These are phyloP conservation scores for Avahi laniger DNA, from an alignment of 2,797 vertebrate genomes.

Conservation along the genomic window DNA sequence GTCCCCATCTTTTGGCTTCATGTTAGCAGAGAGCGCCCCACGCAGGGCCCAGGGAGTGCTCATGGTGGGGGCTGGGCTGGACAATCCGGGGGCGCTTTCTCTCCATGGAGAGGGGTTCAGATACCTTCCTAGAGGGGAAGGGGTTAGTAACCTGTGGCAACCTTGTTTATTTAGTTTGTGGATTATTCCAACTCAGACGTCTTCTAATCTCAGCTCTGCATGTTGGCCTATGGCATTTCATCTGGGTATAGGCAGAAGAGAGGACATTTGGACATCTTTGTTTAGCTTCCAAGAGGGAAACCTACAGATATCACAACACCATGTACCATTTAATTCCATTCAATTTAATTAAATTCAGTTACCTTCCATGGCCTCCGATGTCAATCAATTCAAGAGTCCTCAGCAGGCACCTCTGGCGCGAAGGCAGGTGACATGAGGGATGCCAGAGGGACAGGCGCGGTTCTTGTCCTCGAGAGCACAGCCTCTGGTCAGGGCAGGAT, in stretches of 20 bases:
- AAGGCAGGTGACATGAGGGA: fast-evolving
- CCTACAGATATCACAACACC: background rate
- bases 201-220: background rate
- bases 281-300: background rate
- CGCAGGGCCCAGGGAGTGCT: fast-evolving
- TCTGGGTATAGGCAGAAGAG: fast-evolving
- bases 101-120: fast-evolving
- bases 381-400: background rate
- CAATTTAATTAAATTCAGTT: background rate
- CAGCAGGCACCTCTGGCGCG: fast-evolving
- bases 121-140: too few species aligned
- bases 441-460: fast-evolving
- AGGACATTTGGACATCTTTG: background rate
- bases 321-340: fast-evolving
- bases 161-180: background rate
- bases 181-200: fast-evolving
- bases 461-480: fast-evolving
- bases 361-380: fast-evolving
- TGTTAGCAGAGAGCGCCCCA: fast-evolving
- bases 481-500: background rate
- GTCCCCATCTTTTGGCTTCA: fast-evolving
- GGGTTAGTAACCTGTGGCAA: too few species aligned
- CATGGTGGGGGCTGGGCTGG: fast-evolving
- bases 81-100: fast-evolving
- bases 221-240: fast-evolving